These are phyloP conservation scores for Syrphus vitripennis DNA, from an alignment of 2,888 invertebrate genomes.

Conservation along the genomic window DNA sequence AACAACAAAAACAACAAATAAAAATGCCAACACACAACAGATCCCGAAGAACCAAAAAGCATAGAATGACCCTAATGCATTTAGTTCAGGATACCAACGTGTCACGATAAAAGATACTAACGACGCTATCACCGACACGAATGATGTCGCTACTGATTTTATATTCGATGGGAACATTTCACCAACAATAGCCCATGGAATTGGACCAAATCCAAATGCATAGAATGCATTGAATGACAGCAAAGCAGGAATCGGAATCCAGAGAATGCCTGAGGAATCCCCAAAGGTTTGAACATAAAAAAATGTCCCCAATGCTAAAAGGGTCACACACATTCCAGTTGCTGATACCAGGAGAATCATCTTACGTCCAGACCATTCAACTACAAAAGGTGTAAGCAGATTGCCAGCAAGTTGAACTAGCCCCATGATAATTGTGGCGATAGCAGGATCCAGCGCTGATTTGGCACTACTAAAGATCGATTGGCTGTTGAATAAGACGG, in stretches of 20 bases:
- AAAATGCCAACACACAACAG: constrained; percentile 84
- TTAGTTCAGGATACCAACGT: constrained; percentile 85
- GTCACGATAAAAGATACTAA: constrained; percentile 88
- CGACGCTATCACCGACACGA: constrained; percentile 91
- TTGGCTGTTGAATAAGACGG: constrained; percentile 90
- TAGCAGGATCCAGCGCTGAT: constrained; percentile 83
- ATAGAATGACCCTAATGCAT: constrained; percentile 84
- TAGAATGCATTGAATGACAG: constrained; percentile 89
- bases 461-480: constrained; percentile 87
- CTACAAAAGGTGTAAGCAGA: constrained; percentile 86
- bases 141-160: constrained; percentile 86
- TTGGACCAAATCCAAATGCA: constrained; percentile 88
- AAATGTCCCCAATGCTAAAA: constrained; percentile 84
- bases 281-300: constrained; percentile 83
- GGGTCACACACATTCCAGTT: constrained; percentile 85
- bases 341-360: constrained; percentile 88
- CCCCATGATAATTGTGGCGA: constrained; percentile 88
- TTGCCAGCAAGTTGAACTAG: constrained; percentile 89
- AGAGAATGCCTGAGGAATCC: constrained; percentile 82
- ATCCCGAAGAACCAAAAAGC: constrained; percentile 88
- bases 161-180: constrained; percentile 83
- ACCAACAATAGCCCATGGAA: constrained; percentile 91
- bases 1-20: constrained; percentile 83
- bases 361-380: constrained; percentile 89
- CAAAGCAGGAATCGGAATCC: constrained; percentile 87